Evolutionary conservation across 2,888 invertebrate species (phyloP), one percentile per base, ranked within the genome.

Genomic region (Acanthosepion lycidas): DNA sequence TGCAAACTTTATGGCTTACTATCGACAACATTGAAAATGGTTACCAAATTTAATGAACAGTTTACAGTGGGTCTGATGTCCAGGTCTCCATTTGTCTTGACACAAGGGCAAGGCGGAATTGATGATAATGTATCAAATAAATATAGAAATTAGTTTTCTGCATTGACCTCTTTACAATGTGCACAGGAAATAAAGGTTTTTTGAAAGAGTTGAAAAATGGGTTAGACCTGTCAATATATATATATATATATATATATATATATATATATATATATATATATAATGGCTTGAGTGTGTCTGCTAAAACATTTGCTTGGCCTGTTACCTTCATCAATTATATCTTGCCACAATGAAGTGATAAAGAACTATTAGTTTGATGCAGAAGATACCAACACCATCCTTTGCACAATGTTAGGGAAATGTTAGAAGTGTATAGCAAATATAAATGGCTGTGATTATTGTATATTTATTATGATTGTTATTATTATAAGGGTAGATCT

Each of bases 1-100:
- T 78, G n/a, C n/a, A 78, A 78, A n/a, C n/a, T 78, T 78, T 78
- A 78, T 78, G 78, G 78, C 33, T 78, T 78, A 78, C 78, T 78
- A n/a, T 78, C 78, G 78, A 78, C 78, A 78, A 78, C 18, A 15
- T 18, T 78, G 78, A n/a, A 78, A 78, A 78, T 18, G n/a, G 8
- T 78, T 78, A n/a, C 78, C 78, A n/a, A 78, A 78, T 78, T 78
- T 78, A n/a, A 78, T 78, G 78, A 78, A 78, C n/a, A 18, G 78
- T 78, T 78, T 78, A 78, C 78, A n/a, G 78, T 33, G n/a, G n/a
- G 15, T n/a, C 78, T 78, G 78, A 78, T 78, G 78, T n/a, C 78
- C 78, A 78, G n/a, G 78, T 9, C 78, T 78, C 78, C 78, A n/a
- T 78, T n/a, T 78, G 78, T 78, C 78, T 78, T 78, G 78, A 78